Percentiles rank a stretch among this genome's conserved stretches.
Conservation (phyloP, 2,888 invertebrate species). For the Pterostichus niger region DNA sequence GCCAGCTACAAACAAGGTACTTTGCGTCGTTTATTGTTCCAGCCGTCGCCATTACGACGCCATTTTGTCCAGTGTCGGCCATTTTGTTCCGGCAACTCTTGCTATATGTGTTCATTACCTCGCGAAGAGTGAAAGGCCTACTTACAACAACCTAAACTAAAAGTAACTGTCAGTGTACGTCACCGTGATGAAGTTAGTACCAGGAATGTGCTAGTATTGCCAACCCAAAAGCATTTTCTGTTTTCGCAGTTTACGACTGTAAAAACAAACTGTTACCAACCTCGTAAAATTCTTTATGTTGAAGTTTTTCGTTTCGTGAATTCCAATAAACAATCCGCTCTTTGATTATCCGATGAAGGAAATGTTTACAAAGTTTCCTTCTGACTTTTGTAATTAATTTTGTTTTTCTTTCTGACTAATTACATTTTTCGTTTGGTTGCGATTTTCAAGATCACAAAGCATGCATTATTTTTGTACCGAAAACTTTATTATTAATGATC, state of each 20-base stretch:
- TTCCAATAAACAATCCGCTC: slow-evolving; percentile 53
- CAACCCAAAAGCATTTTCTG: slow-evolving; percentile 40
- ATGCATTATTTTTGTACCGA: not conserved
- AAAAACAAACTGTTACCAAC: slow-evolving; percentile 60
- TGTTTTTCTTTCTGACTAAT: slow-evolving; percentile 15
- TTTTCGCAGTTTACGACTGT: slow-evolving; percentile 45
- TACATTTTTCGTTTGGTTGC: not conserved
- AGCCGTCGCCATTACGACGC: slow-evolving; percentile 6
- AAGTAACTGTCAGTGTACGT: slow-evolving; percentile 18
- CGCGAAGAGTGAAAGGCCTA: not conserved
- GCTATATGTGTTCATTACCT: slow-evolving; percentile 13
- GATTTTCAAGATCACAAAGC: not conserved
- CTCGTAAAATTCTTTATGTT: slow-evolving; percentile 57
- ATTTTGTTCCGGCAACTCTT: not conserved
- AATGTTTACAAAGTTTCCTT: slow-evolving; percentile 41
- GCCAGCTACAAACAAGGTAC: not conserved
- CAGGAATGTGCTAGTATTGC: slow-evolving; percentile 26
- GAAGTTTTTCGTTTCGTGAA: slow-evolving; percentile 41
- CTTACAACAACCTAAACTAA: slow-evolving; percentile 8
- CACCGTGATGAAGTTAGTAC: slow-evolving; percentile 31
- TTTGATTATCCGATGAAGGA: slow-evolving; percentile 24
- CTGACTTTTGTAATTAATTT: slow-evolving; percentile 52
- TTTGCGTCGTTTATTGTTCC: slow-evolving; percentile 25
- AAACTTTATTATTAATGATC: too few relatives aligned
- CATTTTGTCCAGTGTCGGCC: slow-evolving; percentile 5